Evolutionary conservation across 2,113 vertebrate species (phyloP), one percentile per base, ranked within the genome.

Genomic region (Ascaphus truei): DNA sequence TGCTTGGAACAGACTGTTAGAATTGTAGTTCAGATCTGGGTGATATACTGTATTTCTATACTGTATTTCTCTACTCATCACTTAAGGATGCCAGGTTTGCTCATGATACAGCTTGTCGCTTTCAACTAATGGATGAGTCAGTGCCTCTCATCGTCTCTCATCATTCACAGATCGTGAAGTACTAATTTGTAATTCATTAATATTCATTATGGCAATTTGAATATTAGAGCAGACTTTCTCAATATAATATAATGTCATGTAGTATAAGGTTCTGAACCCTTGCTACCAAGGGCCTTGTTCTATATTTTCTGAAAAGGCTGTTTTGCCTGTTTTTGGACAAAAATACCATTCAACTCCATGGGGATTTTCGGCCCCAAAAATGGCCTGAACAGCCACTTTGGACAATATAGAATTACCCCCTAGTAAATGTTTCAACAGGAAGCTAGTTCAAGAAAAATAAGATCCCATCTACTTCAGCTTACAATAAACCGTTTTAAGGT

Each of bases 91-190:
- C 22, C 55, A 60, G 55, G 60, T 50, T 61, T 61, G 45, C 61
- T 31, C 36, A 39, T 29, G 22, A 47, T 69, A 22, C 66, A 23
- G 56, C 22, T 58, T 68, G 48, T 34, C 48, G 43, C 20, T 30
- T 26, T 18, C 41, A 52, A 26, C 45, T 30, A 61, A 61, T 18
- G 26, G 67, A 61, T 51, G 55, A 60, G 45, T 52, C 67, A 37
- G 25, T 41, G 30, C 43, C 41, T 30, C 67, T 52, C 39, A 4
- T 18, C 12, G 8, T 15, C 45, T 52, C 67, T 61, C 61, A 34
- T 71, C 67, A 51, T 71, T 71, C 57, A 71, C 52, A 57, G 67
- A 71, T 71, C 67, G 57, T 41, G 47, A 50, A 51, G 52, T 27
- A 18, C 55, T 61, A 41, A 48, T 71, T 60, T 61, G 57, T 71